phyloP scores from a whole-genome alignment of 2,888 invertebrate species.

The Chalcosyrphus nemorum region DNA sequence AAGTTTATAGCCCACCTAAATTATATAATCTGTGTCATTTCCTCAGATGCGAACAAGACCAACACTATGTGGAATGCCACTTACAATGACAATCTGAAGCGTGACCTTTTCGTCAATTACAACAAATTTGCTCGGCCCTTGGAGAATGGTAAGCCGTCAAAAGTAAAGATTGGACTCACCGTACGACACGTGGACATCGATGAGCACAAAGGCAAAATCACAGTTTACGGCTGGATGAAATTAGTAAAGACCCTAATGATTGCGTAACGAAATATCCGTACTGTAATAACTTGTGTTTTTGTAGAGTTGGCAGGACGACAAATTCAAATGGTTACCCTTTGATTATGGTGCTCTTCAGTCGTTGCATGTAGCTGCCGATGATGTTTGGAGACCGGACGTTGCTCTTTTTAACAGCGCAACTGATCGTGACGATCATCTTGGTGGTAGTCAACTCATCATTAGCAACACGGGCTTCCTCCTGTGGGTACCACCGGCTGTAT shows the following conservation, averaged over 20 bases:
- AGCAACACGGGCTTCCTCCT: constrained; percentile 83
- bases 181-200: constrained; percentile 87
- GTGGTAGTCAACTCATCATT: constrained; percentile 45
- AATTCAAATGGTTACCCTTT: constrained; percentile 87
- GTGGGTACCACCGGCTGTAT: constrained; percentile 88
- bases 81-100: constrained; percentile 36
- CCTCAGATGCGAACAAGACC: constrained; percentile 30
- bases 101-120: constrained; percentile 83
- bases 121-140: constrained; percentile 80
- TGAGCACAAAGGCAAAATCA: constrained; percentile 85
- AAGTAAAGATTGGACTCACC: constrained; percentile 83
- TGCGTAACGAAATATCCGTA: not conserved
- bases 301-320: constrained; percentile 90
- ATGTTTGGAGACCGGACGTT: constrained; percentile 90
- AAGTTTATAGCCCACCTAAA: not conserved
- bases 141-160: constrained; percentile 76
- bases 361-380: constrained; percentile 86
- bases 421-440: constrained; percentile 83
- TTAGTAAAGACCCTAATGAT: no score
- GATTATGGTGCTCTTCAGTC: constrained; percentile 86
- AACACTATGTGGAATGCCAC: constrained; percentile 47
- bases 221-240: constrained; percentile 84
- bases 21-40: not conserved
- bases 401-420: constrained; percentile 88
- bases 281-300: constrained; percentile 50